Evolutionary conservation across 2,888 invertebrate genomes (phyloP).

Genomic region (Stenchaetothrips biformis): DNA sequence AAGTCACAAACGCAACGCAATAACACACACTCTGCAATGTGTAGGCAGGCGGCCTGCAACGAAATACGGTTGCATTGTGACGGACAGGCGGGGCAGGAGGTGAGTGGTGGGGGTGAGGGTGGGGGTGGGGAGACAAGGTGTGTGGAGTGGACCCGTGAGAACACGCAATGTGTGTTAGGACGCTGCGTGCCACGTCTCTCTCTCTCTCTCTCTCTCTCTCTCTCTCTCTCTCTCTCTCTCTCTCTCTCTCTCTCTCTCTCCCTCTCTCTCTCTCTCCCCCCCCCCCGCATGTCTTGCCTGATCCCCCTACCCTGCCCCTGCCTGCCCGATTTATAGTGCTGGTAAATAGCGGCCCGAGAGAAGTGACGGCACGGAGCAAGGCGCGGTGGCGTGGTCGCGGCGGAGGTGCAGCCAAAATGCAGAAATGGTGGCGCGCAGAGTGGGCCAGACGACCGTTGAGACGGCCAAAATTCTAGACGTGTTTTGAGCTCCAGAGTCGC

Average conservation of each 20-base stretch:
- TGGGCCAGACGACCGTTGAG: no score
- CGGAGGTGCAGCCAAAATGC: no score
- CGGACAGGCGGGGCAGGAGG: neutral
- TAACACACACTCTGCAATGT: neutral
- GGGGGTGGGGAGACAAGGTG: neutral
- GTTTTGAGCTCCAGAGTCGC: no score
- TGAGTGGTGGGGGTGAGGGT: no score
- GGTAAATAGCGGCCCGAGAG: no score
- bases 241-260: neutral
- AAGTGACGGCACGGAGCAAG: no score
- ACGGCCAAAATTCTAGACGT: no score
- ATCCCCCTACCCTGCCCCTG: neutral
- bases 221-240: neutral
- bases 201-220: neutral
- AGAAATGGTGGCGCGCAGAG: no score
- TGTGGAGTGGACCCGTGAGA: neutral
- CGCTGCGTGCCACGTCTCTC: neutral
- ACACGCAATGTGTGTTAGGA: constrained; percentile 21
- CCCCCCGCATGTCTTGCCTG: neutral
- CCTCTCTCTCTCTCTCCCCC: neutral
- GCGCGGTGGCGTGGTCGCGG: no score
- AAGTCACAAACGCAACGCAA: neutral
- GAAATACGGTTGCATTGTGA: neutral
- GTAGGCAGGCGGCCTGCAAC: neutral
- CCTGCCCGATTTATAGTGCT: no score